Evolutionary conservation across 1,140 invertebrate species (phyloP), one percentile per base, ranked within the genome.

Genomic region (Cyrtorhinus lividipennis): DNA sequence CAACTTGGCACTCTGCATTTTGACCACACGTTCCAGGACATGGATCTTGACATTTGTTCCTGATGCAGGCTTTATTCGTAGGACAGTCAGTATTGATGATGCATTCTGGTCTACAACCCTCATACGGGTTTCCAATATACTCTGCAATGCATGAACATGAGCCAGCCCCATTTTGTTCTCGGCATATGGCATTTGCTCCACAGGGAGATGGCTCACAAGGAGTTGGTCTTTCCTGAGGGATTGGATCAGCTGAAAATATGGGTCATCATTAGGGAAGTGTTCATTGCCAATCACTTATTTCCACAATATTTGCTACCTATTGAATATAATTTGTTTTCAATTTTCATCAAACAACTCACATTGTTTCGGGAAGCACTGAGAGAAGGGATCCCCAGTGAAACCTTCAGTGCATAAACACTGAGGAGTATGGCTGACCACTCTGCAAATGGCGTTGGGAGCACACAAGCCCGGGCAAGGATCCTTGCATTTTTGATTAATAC

Each of bases 41-140:
- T 63, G 84, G 84, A 71, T 87, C 80, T 2, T 75, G 66, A 70
- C 86, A 89, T 74, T 84, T 87, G 66, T 83, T 83, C 64, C 75
- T 77, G 1, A 79, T 73, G 69, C 87, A 89, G 10, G 85, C 82
- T 71, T 78, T 79, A 65, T 86, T 75, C 68, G 77, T 76, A 23
- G 81, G 69, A 73, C 86, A 88, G 67, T 86, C 84, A 15, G 75
- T 75, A 67, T 80, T 85, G 12, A 85, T 70, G 13, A 85, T 77
- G 73, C 84, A 87, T 76, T 86, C 86, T 13, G 86, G 86, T 69
- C 85, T 78, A 71, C 88, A 89, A 56, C 85, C 84, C 62, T 75
- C 67, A 65, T 82, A 83, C 1, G 85, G 83, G 73, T 87, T 81
- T 57, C 86, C 86, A 68, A 80, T 77, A 71, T 82, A 83, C 69